Evolutionary conservation across 1,140 invertebrate species (phyloP), one percentile per base, ranked within the genome.

Genomic region (Mizuhopecten yessoensis): DNA sequence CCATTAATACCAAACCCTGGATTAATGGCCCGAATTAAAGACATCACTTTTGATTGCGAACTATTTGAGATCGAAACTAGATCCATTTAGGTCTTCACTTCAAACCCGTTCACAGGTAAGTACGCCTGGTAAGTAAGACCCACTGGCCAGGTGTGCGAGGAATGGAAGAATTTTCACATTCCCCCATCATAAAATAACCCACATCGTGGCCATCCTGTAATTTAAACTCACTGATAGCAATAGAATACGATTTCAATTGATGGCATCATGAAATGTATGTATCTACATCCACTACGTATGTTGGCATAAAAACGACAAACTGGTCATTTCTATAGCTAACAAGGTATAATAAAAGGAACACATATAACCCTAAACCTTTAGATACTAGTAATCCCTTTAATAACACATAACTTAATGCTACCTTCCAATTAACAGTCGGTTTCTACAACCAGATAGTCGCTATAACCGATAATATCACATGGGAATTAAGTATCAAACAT

Each of bases 21-120:
- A 75, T 75, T 75, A 75, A 75, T 75, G 57, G 57, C 57, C 57
- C 57, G 57, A 75, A 75, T 75, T 75, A 75, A 75, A 75, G 57
- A n/a, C 57, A 75, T 75, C 57, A 75, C 57, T 75, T 75, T 75
- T 75, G 57, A 75, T 75, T 75, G 57, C 17, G n/a, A 75, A 75
- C 57, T 75, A 75, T 75, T 75, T 75, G 57, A n/a, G 57, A 75
- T 75, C 57, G 57, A 75, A 75, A 75, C n/a, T 29, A 75, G 57
- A 75, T 75, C 57, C 57, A 75, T 75, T 75, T 75, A 17, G 57
- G 57, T 75, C n/a, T 20, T 75, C 3, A 75, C 57, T 75, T 75
- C 57, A 75, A 75, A 75, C 57, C 57, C 15, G n/a, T 75, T 75
- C 57, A 75, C 57, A 75, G 3, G 57, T 75, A 75, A 75, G 57